Base-by-base conservation (phyloP, 64 coral and sea anemone species). In the Actinia equina region DNA sequence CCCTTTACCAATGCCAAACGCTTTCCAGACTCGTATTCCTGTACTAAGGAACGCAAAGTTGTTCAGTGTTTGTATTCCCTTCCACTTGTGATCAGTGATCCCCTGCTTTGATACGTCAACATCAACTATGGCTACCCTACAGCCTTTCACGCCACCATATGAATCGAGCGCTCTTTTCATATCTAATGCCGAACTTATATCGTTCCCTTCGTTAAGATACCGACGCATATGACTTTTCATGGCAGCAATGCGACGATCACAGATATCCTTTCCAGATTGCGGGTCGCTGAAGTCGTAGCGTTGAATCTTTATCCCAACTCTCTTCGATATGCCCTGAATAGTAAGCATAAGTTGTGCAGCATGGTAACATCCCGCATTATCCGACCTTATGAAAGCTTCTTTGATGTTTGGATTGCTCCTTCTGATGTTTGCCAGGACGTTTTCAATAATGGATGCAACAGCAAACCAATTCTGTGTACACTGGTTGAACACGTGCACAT, bases 181-280 rank as follows among this genome's bases (percentile, higher is more conserved):
- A 16, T 77, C 74, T 15, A n/a, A 26, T 42, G 74, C 74, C 3
- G 74, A 26, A 23, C 6, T 22, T 12, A 77, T 27, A 44, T 77
- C 74, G 23, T 77, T 7, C 13, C 74, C 74, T 27, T 77, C 74
- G 23, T 77, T 77, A 30, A 77, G 17, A 77, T 13, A 80, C 7
- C 43, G 19, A 10, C 60, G 80, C 88, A 89, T 89, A 18, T 89
- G 88, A 59, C 88, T 89, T 74, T 83, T 89, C 44, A 89, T 49
- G 9, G 30, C 63, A 20, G 80, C 88, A 19, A 76, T 89, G 3
- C 80, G 61, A 16, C 88, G 43, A 44, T 89, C 88, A 59, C 88
- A 89, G 22, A 84, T 77, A 26, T 89, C 88, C 51, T 89, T 89
- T 15, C 88, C 88, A 8, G 58, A 37, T 37, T 37, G 30, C 30